Evolutionary conservation across 2,113 vertebrate species (phyloP).

Genomic region (Orcinus orca): DNA sequence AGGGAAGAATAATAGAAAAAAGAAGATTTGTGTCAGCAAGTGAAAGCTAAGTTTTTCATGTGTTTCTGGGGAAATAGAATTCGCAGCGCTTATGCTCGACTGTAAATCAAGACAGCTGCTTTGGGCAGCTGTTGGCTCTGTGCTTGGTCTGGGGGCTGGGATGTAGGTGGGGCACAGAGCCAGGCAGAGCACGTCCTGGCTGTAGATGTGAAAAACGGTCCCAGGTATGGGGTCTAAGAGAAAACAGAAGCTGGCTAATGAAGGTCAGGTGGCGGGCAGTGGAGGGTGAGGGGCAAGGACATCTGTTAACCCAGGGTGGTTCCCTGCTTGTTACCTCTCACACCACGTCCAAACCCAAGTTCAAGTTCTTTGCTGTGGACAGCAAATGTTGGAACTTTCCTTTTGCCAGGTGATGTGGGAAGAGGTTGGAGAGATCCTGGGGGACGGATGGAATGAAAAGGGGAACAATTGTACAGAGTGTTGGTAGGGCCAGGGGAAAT

Average conservation of each 20-base stretch:
- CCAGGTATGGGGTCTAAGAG: background rate
- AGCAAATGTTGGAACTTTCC: background rate
- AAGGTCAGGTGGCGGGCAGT: background rate
- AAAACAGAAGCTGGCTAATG: background rate
- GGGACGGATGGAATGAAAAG: background rate
- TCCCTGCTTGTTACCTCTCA: background rate
- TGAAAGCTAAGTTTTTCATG: constrained; percentile 44
- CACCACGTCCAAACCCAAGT: background rate
- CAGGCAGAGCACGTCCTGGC: background rate
- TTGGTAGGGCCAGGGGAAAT: background rate
- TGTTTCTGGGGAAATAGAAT: constrained; percentile 54
- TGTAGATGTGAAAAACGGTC: background rate
- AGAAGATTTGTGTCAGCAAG: constrained; percentile 49
- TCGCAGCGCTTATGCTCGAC: background rate
- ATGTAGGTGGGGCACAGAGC: background rate
- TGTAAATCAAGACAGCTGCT: background rate
- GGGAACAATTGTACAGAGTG: background rate
- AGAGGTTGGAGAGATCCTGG: background rate
- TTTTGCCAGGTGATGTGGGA: background rate
- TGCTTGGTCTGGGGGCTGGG: background rate
- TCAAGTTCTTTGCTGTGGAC: background rate
- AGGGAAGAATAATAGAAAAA: background rate
- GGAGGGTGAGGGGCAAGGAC: background rate
- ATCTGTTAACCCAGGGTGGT: background rate
- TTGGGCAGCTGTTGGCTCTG: background rate